These are phyloP conservation scores for Uromys caudimaculatus DNA, from an alignment of 2,797 vertebrate species.

Conservation along the genomic window DNA sequence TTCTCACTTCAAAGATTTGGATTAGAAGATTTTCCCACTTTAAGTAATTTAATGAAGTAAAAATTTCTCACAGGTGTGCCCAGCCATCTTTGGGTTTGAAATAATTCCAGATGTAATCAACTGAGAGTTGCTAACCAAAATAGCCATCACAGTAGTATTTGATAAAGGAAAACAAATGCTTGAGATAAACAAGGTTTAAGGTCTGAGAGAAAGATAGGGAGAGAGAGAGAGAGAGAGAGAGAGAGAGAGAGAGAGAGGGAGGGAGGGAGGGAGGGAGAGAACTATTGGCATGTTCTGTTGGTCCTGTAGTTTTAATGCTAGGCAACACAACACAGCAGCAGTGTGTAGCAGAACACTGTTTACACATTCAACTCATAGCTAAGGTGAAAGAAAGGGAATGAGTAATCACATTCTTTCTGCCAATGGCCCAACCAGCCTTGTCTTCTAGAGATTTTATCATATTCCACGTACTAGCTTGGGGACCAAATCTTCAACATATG, in stretches of 20 bases:
- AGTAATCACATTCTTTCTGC: background rate
- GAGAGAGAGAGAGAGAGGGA: too few relatives aligned
- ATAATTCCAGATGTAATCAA: background rate
- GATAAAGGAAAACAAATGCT: background rate
- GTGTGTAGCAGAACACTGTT: too few relatives aligned
- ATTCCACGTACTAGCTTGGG: too few relatives aligned
- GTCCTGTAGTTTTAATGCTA: background rate
- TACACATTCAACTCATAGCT: background rate
- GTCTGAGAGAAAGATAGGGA: background rate
- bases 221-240: too few relatives aligned
- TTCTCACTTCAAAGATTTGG: background rate
- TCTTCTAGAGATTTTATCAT: background rate
- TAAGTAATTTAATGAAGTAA: background rate
- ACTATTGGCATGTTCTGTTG: background rate
- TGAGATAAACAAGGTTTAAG: background rate
- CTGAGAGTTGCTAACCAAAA: background rate
- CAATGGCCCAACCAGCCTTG: too few relatives aligned
- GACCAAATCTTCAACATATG: background rate
- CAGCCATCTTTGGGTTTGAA: background rate
- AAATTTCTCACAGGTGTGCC: background rate
- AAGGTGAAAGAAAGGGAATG: background rate
- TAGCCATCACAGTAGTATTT: background rate
- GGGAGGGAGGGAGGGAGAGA: too few relatives aligned
- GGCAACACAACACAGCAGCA: fast-evolving
- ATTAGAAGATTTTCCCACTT: background rate